Evolutionary conservation across 1,140 invertebrate genomes (phyloP).

Genomic region (Pseudomyrmex flavicornis): DNA sequence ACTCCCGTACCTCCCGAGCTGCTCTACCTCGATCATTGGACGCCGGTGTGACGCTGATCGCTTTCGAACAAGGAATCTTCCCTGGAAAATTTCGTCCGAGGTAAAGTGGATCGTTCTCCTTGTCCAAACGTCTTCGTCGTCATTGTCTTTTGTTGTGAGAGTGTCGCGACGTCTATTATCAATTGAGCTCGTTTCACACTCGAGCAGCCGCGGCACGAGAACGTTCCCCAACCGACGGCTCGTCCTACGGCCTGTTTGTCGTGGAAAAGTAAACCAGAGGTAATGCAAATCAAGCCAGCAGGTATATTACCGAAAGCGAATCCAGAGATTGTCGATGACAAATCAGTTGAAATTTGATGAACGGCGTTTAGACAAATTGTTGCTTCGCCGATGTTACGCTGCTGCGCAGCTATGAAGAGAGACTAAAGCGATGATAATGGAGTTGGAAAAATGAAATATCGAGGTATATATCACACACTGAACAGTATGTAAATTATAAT

Average conservation of each 20-base stretch:
- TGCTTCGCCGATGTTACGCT: too few relatives aligned
- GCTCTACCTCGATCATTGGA: constrained; percentile 69
- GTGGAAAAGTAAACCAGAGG: constrained; percentile 14
- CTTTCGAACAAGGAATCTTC: constrained; percentile 19
- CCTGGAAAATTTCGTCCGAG: constrained; percentile 51
- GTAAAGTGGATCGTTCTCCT: constrained; percentile 49
- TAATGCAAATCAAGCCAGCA: not conserved
- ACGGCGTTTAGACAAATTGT: too few relatives aligned
- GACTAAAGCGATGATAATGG: too few relatives aligned
- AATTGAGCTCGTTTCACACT: constrained; percentile 67
- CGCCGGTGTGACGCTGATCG: constrained; percentile 8
- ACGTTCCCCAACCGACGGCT: not conserved
- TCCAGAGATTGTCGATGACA: not conserved
- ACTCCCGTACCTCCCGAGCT: constrained; percentile 61
- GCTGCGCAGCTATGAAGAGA: too few relatives aligned
- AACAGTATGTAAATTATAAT: too few relatives aligned
- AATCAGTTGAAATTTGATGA: not conserved
- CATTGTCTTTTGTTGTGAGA: constrained; percentile 28
- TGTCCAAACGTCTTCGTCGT: not conserved
- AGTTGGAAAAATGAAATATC: too few relatives aligned
- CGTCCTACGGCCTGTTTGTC: constrained; percentile 32
- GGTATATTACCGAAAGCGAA: not conserved
- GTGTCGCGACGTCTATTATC: constrained; percentile 24
- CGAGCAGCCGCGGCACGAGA: constrained; percentile 20
- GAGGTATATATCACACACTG: too few relatives aligned